A percentile compares a stretch with the other conserved stretches of the same genome.
Conservation (phyloP, 1,140 invertebrate genomes). For the Drosophila novamexicana region DNA sequence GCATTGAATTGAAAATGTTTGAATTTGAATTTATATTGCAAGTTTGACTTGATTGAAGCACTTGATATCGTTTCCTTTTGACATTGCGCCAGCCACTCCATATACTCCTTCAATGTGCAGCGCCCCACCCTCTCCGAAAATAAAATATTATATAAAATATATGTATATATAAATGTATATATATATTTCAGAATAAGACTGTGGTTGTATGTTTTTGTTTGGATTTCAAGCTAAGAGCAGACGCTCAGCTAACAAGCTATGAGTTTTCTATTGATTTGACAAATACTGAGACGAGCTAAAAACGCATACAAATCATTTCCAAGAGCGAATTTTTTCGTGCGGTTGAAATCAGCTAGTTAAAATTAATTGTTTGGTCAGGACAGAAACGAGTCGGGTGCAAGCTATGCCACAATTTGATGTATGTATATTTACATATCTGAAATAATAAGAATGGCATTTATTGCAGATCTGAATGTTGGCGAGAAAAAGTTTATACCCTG, state of each 20-base stretch:
- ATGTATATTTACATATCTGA: no score
- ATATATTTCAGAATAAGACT: not conserved
- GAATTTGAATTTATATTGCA: slow-evolving; percentile 83
- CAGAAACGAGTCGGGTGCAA: not conserved
- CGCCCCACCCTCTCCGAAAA: not conserved
- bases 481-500: no score
- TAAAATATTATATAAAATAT: not conserved
- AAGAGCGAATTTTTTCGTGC: not conserved
- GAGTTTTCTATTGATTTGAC: slow-evolving; percentile 27
- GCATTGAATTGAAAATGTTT: slow-evolving; percentile 82
- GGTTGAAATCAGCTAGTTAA: slow-evolving; percentile 14
- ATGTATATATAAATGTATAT: not conserved
- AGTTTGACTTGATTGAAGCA: slow-evolving; percentile 80
- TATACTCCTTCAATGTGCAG: not conserved
- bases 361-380: slow-evolving; percentile 20
- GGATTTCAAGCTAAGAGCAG: not conserved
- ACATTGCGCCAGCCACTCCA: slow-evolving; percentile 46
- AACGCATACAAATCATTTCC: slow-evolving; percentile 2
- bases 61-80: slow-evolving; percentile 78
- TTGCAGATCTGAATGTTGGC: no score
- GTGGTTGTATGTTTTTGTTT: slow-evolving; percentile 9
- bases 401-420: no score
- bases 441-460: no score
- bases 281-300: slow-evolving; percentile 22
- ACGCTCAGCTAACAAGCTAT: slow-evolving; percentile 43